These are phyloP conservation scores for Elysia chlorotica DNA, from an alignment of 1,140 invertebrate genomes.

Conservation along the genomic window DNA sequence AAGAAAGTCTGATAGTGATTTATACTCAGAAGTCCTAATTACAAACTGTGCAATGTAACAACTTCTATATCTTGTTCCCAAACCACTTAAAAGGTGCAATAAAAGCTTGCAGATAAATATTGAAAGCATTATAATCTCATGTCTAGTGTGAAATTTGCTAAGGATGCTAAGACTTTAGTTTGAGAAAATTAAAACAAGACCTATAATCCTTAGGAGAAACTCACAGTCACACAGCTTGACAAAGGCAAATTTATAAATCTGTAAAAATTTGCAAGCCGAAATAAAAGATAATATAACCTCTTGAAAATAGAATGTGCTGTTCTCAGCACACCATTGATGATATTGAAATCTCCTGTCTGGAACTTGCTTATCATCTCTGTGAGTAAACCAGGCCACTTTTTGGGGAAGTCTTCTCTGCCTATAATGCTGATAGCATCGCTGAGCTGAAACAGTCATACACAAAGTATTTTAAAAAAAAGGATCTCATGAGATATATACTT, in stretches of 20 bases:
- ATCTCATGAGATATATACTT: too few relatives aligned
- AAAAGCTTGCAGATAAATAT: too few relatives aligned
- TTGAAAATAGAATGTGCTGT: constrained; percentile 97
- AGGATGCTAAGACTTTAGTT: too few relatives aligned
- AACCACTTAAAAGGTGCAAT: too few relatives aligned
- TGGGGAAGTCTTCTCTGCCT: constrained; percentile 91
- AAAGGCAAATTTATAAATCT: not conserved
- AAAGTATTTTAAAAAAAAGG: not conserved
- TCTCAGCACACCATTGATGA: constrained; percentile 92
- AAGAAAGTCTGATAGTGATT: too few relatives aligned
- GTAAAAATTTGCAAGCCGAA: not conserved
- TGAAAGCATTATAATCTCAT: too few relatives aligned
- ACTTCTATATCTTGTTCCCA: too few relatives aligned
- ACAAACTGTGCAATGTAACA: too few relatives aligned
- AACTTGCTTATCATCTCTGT: constrained; percentile 92
- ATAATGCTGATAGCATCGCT: constrained; percentile 96
- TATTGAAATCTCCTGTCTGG: constrained; percentile 86
- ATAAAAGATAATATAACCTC: constrained; percentile 60
- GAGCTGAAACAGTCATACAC: constrained; percentile 63
- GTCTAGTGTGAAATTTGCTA: too few relatives aligned
- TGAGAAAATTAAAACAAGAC: too few relatives aligned
- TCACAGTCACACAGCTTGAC: not conserved
- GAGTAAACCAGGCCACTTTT: constrained; percentile 90
- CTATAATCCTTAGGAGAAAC: too few relatives aligned
- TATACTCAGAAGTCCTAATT: too few relatives aligned